A percentile compares a stretch with the other conserved stretches of the same genome.
phyloP scores from a whole-genome alignment of 2,113 vertebrate genomes.

The Paedocypris sp. region DNA sequence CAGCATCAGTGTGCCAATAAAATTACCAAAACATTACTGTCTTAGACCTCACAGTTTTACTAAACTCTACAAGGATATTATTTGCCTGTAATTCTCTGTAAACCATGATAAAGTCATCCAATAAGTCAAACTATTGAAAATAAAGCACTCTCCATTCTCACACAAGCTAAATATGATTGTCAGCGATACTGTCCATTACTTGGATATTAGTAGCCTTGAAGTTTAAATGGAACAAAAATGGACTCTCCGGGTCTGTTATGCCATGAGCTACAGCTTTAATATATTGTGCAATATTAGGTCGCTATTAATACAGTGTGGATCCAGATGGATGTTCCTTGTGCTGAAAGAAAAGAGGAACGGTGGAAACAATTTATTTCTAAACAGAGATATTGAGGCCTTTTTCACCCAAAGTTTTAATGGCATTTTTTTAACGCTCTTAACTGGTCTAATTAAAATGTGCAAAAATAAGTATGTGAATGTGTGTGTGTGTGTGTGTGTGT shows the following conservation, averaged over 20 bases:
- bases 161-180: slow-evolving; percentile 82
- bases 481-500: no score
- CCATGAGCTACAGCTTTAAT: slow-evolving; percentile 92
- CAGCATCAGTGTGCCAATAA: slow-evolving; percentile 50
- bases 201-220: slow-evolving; percentile 83
- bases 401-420: not conserved
- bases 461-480: no score
- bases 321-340: slow-evolving; percentile 75
- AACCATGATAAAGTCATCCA: not conserved
- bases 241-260: slow-evolving; percentile 91
- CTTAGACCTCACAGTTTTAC: no score
- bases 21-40: no score
- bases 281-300: slow-evolving; percentile 91
- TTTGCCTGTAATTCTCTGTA: no score
- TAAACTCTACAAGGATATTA: no score
- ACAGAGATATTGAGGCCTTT: not conserved
- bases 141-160: slow-evolving; percentile 40
- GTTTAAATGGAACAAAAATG: slow-evolving; percentile 86
- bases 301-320: slow-evolving; percentile 95
- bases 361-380: not conserved
- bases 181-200: slow-evolving; percentile 85
- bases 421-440: no score
- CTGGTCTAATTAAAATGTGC: no score
- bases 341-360: slow-evolving; percentile 36
- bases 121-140: not conserved